These are phyloP conservation scores for Polymixis flavicincta DNA, from an alignment of 2,888 invertebrate genomes.

Conservation along the genomic window DNA sequence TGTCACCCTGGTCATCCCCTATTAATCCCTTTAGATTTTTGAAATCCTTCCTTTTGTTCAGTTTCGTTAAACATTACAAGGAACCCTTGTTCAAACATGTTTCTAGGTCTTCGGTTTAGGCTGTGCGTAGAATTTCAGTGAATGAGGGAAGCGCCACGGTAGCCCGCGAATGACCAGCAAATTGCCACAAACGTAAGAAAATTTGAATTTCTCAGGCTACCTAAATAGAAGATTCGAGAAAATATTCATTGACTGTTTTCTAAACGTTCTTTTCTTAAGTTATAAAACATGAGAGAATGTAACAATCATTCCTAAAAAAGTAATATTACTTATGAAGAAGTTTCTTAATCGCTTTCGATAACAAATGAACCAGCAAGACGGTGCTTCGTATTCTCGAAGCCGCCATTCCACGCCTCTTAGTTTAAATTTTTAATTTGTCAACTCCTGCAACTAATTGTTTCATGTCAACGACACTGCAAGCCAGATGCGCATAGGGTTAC, in stretches of 20 bases:
- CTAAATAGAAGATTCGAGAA: background rate
- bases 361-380: slow-evolving; percentile 41
- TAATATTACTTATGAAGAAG: slow-evolving; percentile 12
- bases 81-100: no score
- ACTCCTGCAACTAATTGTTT: slow-evolving; percentile 65
- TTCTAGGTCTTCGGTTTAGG: no score
- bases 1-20: no score
- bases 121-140: no score
- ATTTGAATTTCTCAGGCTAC: no score
- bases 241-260: background rate
- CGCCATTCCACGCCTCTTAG: slow-evolving; percentile 45
- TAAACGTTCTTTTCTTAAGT: no score
- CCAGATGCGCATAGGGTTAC: slow-evolving; percentile 49
- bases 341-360: slow-evolving; percentile 41
- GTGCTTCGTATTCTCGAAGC: slow-evolving; percentile 37
- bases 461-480: slow-evolving; percentile 63
- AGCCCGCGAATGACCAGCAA: no score
- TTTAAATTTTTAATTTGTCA: slow-evolving; percentile 61
- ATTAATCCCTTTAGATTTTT: no score
- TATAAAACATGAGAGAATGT: background rate
- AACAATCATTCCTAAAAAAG: slow-evolving; percentile 1
- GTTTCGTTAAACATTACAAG: no score
- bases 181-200: no score
- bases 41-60: no score
- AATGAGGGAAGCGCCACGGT: no score